These are phyloP conservation scores for Ptilonorhynchus violaceus DNA, from an alignment of 2,113 vertebrate species.

Conservation along the genomic window DNA sequence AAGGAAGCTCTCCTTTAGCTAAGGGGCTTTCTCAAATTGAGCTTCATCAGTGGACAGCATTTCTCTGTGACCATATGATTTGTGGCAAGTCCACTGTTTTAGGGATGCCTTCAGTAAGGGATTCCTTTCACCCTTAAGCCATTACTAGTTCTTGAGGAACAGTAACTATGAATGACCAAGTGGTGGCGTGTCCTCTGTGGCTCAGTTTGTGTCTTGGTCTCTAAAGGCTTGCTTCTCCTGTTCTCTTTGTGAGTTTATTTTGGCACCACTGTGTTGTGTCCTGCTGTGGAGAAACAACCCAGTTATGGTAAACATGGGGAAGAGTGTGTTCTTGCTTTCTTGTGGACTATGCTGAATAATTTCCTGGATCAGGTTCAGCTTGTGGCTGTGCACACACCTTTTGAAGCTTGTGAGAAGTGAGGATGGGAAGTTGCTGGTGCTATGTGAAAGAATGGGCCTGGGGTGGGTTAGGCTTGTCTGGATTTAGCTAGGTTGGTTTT, in stretches of 20 bases:
- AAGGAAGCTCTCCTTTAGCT: background rate
- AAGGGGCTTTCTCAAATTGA: background rate
- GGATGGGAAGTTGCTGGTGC: background rate
- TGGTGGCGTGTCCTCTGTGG: background rate
- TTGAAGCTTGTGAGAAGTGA: background rate
- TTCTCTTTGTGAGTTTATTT: background rate
- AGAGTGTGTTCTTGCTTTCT: fast-evolving
- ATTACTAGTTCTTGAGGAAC: background rate
- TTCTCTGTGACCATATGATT: fast-evolving
- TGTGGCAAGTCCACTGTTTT: background rate
- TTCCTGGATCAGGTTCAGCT: background rate
- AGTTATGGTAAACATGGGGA: background rate
- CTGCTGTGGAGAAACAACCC: background rate
- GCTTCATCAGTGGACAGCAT: background rate
- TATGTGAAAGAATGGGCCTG: background rate
- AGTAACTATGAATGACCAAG: background rate
- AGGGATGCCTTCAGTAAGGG: background rate
- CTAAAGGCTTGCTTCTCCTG: background rate
- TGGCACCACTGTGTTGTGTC: background rate
- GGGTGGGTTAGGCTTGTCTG: background rate
- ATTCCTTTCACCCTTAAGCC: background rate
- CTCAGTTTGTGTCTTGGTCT: background rate
- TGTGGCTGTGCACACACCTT: background rate
- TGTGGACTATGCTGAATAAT: background rate
- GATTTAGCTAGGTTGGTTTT: background rate